These are phyloP conservation scores for Aegotheles bennettii DNA, from an alignment of 2,113 vertebrate species.

Conservation along the genomic window DNA sequence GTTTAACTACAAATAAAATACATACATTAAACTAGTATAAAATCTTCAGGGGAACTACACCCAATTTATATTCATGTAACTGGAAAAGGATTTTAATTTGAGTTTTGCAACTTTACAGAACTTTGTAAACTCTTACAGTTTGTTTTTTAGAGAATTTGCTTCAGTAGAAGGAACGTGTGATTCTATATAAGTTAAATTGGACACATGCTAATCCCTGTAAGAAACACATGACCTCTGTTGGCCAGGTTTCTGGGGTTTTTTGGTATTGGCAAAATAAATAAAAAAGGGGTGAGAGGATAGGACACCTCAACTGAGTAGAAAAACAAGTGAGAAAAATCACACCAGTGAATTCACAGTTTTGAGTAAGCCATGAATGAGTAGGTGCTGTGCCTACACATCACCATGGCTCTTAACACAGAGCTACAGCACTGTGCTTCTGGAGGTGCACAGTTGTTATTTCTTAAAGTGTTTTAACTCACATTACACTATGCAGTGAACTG, in stretches of 20 bases:
- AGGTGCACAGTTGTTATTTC: not conserved
- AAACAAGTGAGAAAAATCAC: not conserved
- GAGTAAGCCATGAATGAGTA: fast-evolving
- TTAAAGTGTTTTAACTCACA: not conserved
- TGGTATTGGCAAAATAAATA: not conserved
- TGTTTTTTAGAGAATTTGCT: not conserved
- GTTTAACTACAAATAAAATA: not conserved
- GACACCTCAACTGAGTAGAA: fast-evolving
- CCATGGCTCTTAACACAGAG: not conserved
- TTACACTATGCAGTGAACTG: not conserved
- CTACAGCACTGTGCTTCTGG: not conserved
- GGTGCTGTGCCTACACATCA: not conserved
- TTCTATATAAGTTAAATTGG: not conserved
- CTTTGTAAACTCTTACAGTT: not conserved
- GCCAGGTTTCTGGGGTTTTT: not conserved
- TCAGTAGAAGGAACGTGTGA: not conserved
- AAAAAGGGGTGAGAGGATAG: fast-evolving
- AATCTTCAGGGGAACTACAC: not conserved
- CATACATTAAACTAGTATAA: not conserved
- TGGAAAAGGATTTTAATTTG: conserved; percentile 16
- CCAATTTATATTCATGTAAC: not conserved
- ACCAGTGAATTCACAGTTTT: not conserved
- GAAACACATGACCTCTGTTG: not conserved
- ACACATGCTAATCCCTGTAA: not conserved
- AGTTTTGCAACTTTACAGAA: not conserved